Evolutionary conservation across 2,113 vertebrate species (phyloP).

Genomic region (Polypterus bichir): DNA sequence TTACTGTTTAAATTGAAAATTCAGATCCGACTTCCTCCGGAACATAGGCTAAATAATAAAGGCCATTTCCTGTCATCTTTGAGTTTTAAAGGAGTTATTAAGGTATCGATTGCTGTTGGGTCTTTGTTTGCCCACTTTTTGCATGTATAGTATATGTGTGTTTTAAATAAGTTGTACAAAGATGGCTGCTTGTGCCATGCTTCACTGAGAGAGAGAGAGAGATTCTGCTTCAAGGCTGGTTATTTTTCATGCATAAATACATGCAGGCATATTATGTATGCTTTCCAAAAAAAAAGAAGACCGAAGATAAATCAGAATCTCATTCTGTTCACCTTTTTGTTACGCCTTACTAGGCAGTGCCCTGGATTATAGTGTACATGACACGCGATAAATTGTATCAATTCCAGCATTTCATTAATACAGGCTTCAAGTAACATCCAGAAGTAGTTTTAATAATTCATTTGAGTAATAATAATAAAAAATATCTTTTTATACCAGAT

Average conservation of each 20-base stretch:
- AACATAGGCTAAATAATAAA: conserved; percentile 51
- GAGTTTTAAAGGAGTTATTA: conserved; percentile 8
- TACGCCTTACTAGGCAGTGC: not conserved
- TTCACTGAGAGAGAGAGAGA: not conserved
- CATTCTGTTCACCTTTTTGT: not conserved
- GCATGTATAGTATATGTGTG: too few species aligned
- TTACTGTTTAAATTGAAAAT: conserved; percentile 49
- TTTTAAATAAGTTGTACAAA: not conserved
- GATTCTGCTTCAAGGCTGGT: not conserved
- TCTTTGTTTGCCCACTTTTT: too few species aligned
- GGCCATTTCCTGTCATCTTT: conserved; percentile 35
- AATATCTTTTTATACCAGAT: too few species aligned
- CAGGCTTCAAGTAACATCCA: too few species aligned
- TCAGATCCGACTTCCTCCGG: conserved; percentile 51
- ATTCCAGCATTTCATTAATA: too few species aligned
- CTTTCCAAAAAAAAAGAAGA: not conserved
- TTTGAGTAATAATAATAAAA: too few species aligned
- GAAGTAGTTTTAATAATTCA: too few species aligned
- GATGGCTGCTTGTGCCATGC: not conserved
- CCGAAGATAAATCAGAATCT: not conserved
- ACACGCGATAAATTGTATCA: too few species aligned
- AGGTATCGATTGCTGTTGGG: not conserved
- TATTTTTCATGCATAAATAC: not conserved
- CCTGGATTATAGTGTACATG: not conserved
- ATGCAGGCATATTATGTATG: not conserved